Evolutionary conservation across 1,140 invertebrate species (phyloP), one percentile per base, ranked within the genome.

Genomic region (Asbolus verrucosus): DNA sequence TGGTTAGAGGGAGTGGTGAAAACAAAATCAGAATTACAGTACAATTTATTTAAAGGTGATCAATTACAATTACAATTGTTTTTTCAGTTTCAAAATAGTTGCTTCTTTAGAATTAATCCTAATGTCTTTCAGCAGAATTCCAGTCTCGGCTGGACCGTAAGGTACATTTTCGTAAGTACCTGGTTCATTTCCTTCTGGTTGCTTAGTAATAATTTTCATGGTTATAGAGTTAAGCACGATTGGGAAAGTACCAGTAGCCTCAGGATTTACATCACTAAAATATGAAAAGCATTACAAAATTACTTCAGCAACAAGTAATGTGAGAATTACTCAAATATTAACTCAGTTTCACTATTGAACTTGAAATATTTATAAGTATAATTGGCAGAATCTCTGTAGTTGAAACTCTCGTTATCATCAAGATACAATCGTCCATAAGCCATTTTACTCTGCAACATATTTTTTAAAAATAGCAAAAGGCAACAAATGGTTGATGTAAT

Each of bases 361-460:
- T 9, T 54, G n/a, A 54, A 9, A 14, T 54, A 54, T 13, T 15
- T n/a, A n/a, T n/a, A n/a, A n/a, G n/a, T 54, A 15, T 13, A 54
- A 54, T 54, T 21, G 9, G 24, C 5, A 1, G 15, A 6, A 54
- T 54, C 46, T 31, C 21, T 19, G 14, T 54, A 54, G 13, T 54
- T 54, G 11, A 54, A 54, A 54, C 46, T 54, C 1, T 13, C 46
- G 18, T 21, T 21, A 14, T 54, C 46, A 31, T 54, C 46, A 1
- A 54, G 24, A 54, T 54, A 54, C n/a, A 15, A 14, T 11, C 1
- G 46, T 54, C 46, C 46, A 54, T 54, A 11, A 1, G 46, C 46
- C 11, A n/a, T n/a, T n/a, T n/a, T n/a, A n/a, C n/a, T n/a, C n/a
- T n/a, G n/a, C n/a, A n/a, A n/a, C n/a, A n/a, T n/a, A n/a, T n/a